Percentiles rank a stretch among this genome's conserved stretches.
These are phyloP conservation scores for Steinernema hermaphroditum DNA, from an alignment of 2,888 invertebrate species.

Conservation along the genomic window DNA sequence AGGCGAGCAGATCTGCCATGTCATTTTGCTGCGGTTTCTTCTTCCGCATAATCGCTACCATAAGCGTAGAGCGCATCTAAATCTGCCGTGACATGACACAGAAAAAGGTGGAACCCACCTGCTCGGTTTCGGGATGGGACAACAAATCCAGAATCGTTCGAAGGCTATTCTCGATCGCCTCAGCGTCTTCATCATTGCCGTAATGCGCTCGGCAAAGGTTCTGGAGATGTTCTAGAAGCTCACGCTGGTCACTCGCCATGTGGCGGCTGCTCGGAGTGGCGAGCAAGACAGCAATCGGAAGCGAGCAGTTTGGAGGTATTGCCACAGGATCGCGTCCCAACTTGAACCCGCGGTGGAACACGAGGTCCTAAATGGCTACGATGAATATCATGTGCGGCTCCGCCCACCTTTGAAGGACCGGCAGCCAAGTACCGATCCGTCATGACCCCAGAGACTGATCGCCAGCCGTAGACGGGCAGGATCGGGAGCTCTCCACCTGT, in stretches of 20 bases:
- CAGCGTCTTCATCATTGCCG: background rate
- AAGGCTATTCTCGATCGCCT: background rate
- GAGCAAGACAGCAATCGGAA: background rate
- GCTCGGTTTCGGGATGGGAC: background rate
- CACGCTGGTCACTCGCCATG: background rate
- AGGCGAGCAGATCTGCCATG: background rate
- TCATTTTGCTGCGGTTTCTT: background rate
- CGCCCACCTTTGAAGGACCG: background rate
- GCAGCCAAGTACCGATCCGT: conserved; percentile 1
- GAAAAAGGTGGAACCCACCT: background rate
- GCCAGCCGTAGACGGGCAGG: background rate
- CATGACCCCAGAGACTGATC: background rate
- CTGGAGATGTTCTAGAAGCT: background rate
- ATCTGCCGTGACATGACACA: background rate
- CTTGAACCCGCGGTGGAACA: background rate
- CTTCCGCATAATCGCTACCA: background rate
- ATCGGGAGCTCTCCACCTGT: background rate
- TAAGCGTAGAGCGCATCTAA: background rate
- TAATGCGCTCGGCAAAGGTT: background rate
- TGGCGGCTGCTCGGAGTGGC: background rate
- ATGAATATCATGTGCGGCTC: background rate
- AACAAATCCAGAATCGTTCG: background rate
- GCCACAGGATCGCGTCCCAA: background rate
- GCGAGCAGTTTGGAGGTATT: background rate
- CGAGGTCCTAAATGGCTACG: background rate